A percentile compares a stretch with the other conserved stretches of the same genome.
Conservation (phyloP, 2,888 invertebrate genomes). For the Rhorus exstirpatorius region DNA sequence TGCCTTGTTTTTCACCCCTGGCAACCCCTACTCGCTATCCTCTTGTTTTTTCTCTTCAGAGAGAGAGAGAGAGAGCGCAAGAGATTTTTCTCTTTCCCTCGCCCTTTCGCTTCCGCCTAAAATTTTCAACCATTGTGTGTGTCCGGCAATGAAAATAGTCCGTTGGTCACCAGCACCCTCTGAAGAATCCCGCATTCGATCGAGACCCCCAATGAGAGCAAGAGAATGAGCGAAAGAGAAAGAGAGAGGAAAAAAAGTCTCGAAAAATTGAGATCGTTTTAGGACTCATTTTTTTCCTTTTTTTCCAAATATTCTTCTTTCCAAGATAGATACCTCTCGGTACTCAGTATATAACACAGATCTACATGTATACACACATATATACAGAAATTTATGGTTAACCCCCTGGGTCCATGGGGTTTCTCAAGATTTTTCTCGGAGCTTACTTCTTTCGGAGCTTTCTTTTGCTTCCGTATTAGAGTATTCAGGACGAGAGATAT, state of each 20-base stretch:
- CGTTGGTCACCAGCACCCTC: conserved; percentile 48
- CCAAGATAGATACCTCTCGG: too few species aligned
- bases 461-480: neutral
- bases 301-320: conserved; percentile 5
- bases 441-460: neutral
- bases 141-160: conserved; percentile 52
- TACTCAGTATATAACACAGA: too few species aligned
- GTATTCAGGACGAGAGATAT: conserved; percentile 16
- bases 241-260: neutral
- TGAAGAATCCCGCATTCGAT: conserved; percentile 17
- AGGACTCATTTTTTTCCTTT: neutral
- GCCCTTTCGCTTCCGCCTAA: conserved; percentile 48
- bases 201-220: neutral
- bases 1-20: conserved; percentile 16
- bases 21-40: conserved; percentile 1
- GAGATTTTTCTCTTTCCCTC: conserved; percentile 14
- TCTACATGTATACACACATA: too few species aligned
- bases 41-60: neutral
- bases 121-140: conserved; percentile 54
- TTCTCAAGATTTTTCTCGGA: neutral
- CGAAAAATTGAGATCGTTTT: neutral
- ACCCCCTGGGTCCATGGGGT: conserved; percentile 12
- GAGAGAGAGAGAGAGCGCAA: neutral
- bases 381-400: too few species aligned
- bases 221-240: neutral